These are phyloP conservation scores for Perithous albicinctus DNA, from an alignment of 2,888 invertebrate genomes.

Conservation along the genomic window DNA sequence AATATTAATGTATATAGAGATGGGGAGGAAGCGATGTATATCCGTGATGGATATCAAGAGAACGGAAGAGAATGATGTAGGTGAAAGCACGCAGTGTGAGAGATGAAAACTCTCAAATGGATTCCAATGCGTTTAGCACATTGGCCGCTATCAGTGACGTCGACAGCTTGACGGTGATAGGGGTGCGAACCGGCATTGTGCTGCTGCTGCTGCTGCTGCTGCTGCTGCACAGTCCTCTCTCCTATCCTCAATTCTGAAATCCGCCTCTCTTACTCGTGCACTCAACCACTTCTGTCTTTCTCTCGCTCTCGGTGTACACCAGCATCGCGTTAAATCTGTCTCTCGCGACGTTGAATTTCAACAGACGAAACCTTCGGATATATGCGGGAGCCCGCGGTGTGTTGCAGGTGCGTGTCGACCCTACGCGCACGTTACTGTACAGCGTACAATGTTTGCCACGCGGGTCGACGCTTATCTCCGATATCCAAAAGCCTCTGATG, in stretches of 20 bases:
- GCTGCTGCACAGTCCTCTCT: too few species aligned
- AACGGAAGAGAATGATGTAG: constrained; percentile 61
- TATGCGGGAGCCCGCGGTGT: constrained; percentile 58
- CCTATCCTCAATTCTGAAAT: constrained; percentile 75
- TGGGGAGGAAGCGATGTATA: neutral
- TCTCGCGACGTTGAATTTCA: constrained; percentile 61
- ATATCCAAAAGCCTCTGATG: neutral
- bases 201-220: too few species aligned
- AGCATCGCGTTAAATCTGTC: constrained; percentile 50
- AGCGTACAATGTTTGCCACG: constrained; percentile 24
- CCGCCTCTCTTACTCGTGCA: constrained; percentile 40
- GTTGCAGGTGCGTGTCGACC: constrained; percentile 58
- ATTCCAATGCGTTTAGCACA: constrained; percentile 78
- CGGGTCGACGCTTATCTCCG: constrained; percentile 6
- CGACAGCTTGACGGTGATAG: constrained; percentile 77
- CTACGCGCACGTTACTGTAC: constrained; percentile 7
- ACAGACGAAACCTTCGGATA: constrained; percentile 43
- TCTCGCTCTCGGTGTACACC: constrained; percentile 6
- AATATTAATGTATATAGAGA: neutral
- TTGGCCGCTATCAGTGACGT: constrained; percentile 78
- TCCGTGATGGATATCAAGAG: constrained; percentile 48
- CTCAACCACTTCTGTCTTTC: constrained; percentile 14
- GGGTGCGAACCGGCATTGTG: constrained; percentile 77
- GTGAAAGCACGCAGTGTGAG: constrained; percentile 43
- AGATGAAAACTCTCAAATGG: constrained; percentile 73